Evolutionary conservation across 1,140 invertebrate genomes (phyloP), one percentile per base, ranked within the genome.

Genomic region (Pseudachorutes palmiensis): DNA sequence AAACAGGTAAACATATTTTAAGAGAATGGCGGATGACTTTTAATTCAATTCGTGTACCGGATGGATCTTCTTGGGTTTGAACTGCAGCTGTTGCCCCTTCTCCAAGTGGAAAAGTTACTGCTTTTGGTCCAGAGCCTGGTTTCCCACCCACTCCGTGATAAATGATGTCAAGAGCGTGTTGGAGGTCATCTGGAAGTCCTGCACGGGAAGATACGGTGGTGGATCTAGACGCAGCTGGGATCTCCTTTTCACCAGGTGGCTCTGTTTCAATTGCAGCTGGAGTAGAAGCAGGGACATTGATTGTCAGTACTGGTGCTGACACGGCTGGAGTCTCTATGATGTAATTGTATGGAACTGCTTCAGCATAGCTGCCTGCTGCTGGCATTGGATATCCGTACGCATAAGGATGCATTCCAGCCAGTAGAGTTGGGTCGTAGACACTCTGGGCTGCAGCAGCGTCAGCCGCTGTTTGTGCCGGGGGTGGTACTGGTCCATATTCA

Each of bases 121-220:
- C 51, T 55, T 55, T 55, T 5, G 51, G 3, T 19, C 29, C 51
- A 9, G 28, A 58, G 5, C 29, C 59, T 5, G 65, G 65, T 48
- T 66, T 70, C 2, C 49, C 64, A 45, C 55, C 62, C 12, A 49
- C 65, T 1, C 58, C 31, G 26, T 64, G 26, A 30, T 73, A 73
- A 65, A 73, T 73, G 30, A 73, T 70, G 59, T 73, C 72, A 29
- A 73, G 61, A 36, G 72, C 72, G 55, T 73, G 72, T 58, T 73
- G 72, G 58, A 73, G 58, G 62, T 73, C 72, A 65, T 73, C 72
- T 16, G 72, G 72, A 45, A 73, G 64, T 16, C 51, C 51, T 12
- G 19, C 36, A 5, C 51, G 51, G 2, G 29, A 61, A 29, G 62
- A 51, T 1, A 28, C 55, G 22, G 29, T 36, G 0, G 58, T 41